These are phyloP conservation scores for Oophaga pumilio DNA, from an alignment of 2,113 vertebrate genomes.

Conservation along the genomic window DNA sequence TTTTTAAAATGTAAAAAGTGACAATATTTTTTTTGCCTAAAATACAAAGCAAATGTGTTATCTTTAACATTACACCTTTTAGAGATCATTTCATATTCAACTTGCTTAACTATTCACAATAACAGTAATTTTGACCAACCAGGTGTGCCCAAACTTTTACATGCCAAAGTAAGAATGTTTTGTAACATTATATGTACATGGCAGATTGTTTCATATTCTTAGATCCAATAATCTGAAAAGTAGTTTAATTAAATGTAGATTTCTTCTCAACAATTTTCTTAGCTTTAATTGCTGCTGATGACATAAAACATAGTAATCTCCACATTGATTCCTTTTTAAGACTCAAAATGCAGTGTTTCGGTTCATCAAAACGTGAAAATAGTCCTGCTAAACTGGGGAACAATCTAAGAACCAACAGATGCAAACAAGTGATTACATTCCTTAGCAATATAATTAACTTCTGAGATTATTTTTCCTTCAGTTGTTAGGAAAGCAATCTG, in stretches of 20 bases:
- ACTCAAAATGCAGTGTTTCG: constrained; percentile 50
- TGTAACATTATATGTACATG: background rate
- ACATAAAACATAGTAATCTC: constrained; percentile 30
- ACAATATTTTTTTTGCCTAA: no score
- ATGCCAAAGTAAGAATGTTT: background rate
- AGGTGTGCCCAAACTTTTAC: no score
- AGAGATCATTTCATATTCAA: no score
- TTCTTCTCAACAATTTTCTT: constrained; percentile 37
- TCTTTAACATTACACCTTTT: no score
- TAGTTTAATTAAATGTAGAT: background rate
- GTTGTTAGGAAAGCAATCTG: constrained; percentile 56
- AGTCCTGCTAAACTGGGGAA: constrained; percentile 50
- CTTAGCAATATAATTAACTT: constrained; percentile 57
- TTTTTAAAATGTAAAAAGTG: no score
- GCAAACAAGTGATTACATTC: constrained; percentile 58
- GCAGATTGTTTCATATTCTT: background rate
- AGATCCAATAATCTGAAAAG: background rate
- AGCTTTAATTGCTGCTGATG: constrained; percentile 25
- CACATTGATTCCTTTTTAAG: constrained; percentile 14
- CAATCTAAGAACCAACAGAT: constrained; percentile 56
- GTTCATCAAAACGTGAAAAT: constrained; percentile 48
- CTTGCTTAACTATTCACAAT: no score
- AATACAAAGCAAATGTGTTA: no score
- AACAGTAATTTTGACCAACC: no score
- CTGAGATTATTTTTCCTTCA: constrained; percentile 54